Evolutionary conservation across 2,797 vertebrate species (phyloP).

Genomic region (Eospalax fontanierii): DNA sequence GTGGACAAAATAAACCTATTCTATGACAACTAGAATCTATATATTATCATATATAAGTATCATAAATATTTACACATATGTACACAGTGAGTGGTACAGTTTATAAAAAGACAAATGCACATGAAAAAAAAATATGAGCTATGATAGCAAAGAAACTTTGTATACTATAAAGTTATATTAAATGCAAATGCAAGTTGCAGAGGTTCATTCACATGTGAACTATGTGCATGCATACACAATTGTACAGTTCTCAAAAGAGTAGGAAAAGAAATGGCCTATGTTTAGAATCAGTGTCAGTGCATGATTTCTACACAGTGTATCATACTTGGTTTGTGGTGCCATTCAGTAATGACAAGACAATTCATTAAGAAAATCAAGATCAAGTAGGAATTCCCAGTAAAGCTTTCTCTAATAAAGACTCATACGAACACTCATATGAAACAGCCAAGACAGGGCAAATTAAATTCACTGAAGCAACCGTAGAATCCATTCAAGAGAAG

Average conservation of each 20-base stretch:
- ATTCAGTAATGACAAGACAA: slow-evolving; percentile 88
- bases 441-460: slow-evolving; percentile 65
- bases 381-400: slow-evolving; percentile 88
- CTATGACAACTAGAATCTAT: neutral
- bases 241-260: slow-evolving; percentile 77
- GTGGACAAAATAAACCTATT: neutral
- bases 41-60: neutral
- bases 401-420: slow-evolving; percentile 72
- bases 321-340: slow-evolving; percentile 84
- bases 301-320: slow-evolving; percentile 69
- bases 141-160: neutral
- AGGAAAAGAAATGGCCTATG: slow-evolving; percentile 79
- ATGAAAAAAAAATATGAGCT: neutral
- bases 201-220: neutral
- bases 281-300: slow-evolving; percentile 80
- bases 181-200: neutral
- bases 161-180: slow-evolving; percentile 62
- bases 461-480: slow-evolving; percentile 78
- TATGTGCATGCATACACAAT: neutral
- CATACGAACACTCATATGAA: neutral
- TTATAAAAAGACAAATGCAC: neutral
- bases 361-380: slow-evolving; percentile 87
- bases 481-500: slow-evolving; percentile 67
- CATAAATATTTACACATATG: neutral
- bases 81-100: neutral